Evolutionary conservation across 2,888 invertebrate genomes (phyloP).

Genomic region (Hydroisotoma schaefferi): DNA sequence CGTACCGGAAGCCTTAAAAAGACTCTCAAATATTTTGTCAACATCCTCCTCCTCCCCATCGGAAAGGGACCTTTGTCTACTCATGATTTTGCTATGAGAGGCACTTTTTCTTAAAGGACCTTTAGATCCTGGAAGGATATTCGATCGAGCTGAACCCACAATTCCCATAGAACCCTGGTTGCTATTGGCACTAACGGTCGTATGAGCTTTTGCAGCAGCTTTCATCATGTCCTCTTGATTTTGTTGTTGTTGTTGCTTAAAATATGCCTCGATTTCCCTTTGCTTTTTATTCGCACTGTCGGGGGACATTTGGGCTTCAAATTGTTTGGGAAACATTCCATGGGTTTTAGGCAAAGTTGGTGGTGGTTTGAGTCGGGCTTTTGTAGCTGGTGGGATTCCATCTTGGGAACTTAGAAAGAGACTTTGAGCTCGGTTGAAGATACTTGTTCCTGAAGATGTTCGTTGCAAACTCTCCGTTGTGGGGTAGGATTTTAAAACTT

Average conservation of each 20-base stretch:
- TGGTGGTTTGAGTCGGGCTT: constrained; percentile 52
- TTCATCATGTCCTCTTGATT: too few species aligned
- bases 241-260: constrained; percentile 50
- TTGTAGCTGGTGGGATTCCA: constrained; percentile 54
- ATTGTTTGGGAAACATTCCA: constrained; percentile 66
- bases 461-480: constrained; percentile 42
- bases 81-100: constrained; percentile 50
- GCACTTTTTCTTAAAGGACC: constrained; percentile 49
- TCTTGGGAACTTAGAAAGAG: constrained; percentile 49
- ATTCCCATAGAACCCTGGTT: too few species aligned
- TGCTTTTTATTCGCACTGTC: constrained; percentile 67
- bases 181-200: background rate
- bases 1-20: constrained; percentile 60
- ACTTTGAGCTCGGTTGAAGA: constrained; percentile 46
- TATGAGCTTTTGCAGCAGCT: background rate
- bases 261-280: constrained; percentile 70
- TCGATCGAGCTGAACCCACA: too few species aligned
- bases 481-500: constrained; percentile 6
- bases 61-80: constrained; percentile 43
- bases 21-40: constrained; percentile 81
- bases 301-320: constrained; percentile 70
- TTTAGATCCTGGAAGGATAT: too few species aligned
- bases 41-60: constrained; percentile 66
- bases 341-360: constrained; percentile 29
- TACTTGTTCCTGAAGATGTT: constrained; percentile 50